These are phyloP conservation scores for Porphyrio hochstetteri DNA, from an alignment of 2,113 vertebrate species.

Conservation along the genomic window DNA sequence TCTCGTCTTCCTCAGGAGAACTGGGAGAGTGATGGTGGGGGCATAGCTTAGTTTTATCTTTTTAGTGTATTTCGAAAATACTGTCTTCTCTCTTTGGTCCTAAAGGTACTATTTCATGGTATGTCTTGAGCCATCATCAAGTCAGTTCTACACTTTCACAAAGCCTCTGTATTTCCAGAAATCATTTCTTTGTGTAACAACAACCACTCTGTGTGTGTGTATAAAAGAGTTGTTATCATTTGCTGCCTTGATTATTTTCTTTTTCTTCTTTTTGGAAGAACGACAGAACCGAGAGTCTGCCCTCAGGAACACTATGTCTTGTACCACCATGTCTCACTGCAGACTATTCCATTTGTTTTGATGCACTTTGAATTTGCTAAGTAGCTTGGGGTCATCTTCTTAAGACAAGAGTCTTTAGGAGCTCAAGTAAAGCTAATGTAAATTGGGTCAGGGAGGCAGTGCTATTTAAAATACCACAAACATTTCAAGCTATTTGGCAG, in stretches of 20 bases:
- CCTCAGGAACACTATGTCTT: not conserved
- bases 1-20: not conserved
- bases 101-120: not conserved
- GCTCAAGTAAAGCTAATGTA: not conserved
- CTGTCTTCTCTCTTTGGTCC: not conserved
- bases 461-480: not conserved
- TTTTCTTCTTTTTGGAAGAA: slow-evolving; percentile 1
- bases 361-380: slow-evolving; percentile 37
- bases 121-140: not conserved
- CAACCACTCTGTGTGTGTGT: not conserved
- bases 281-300: not conserved
- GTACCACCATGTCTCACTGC: slow-evolving; percentile 18
- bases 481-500: not conserved
- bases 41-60: not conserved
- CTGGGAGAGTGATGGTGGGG: not conserved
- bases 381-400: slow-evolving; percentile 44
- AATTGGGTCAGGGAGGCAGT: slow-evolving; percentile 41
- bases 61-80: not conserved
- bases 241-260: not conserved
- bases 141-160: not conserved
- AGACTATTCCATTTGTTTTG: slow-evolving; percentile 26
- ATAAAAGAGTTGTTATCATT: not conserved
- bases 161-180: not conserved
- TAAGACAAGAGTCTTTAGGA: slow-evolving; percentile 24
- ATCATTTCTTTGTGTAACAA: not conserved